A percentile compares a stretch with the other conserved stretches of the same genome.
phyloP scores from a whole-genome alignment of 2,888 invertebrate species.

The Dynastes grantii region DNA sequence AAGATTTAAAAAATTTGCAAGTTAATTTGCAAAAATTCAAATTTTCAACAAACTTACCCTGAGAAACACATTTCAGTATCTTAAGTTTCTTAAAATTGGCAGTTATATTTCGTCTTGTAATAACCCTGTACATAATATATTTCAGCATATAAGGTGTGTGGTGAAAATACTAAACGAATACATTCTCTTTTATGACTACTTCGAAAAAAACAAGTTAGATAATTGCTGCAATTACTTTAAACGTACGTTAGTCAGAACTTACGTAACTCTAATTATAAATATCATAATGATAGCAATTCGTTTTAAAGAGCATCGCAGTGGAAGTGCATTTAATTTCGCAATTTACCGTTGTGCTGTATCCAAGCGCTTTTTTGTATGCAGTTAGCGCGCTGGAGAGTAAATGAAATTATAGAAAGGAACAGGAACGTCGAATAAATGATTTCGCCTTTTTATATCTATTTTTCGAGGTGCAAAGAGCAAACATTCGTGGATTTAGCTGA shows the following conservation, averaged over 20 bases:
- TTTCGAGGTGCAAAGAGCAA: slow-evolving; percentile 13
- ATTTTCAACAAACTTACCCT: too few relatives aligned
- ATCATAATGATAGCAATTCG: slow-evolving; percentile 2
- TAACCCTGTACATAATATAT: too few relatives aligned
- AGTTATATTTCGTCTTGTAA: too few relatives aligned
- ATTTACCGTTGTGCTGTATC: not conserved
- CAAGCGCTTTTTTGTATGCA: slow-evolving; percentile 17
- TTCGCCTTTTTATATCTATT: slow-evolving; percentile 21
- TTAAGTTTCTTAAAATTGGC: too few relatives aligned
- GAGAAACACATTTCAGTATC: too few relatives aligned
- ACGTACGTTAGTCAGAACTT: not conserved
- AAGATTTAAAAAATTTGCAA: too few relatives aligned
- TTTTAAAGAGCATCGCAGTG: not conserved
- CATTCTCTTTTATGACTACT: too few relatives aligned
- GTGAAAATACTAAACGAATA: too few relatives aligned
- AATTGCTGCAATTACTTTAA: too few relatives aligned
- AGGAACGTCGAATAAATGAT: slow-evolving; percentile 19
- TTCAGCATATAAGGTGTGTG: too few relatives aligned
- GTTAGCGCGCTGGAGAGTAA: not conserved
- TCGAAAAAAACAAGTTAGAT: too few relatives aligned
- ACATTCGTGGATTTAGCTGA: slow-evolving; percentile 16
- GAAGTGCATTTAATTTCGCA: not conserved
- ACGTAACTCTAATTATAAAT: slow-evolving; percentile 6
- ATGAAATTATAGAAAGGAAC: slow-evolving; percentile 33
- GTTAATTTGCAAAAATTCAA: too few relatives aligned